These are phyloP conservation scores for Sitophilus oryzae DNA, from an alignment of 1,140 invertebrate species.

Conservation along the genomic window DNA sequence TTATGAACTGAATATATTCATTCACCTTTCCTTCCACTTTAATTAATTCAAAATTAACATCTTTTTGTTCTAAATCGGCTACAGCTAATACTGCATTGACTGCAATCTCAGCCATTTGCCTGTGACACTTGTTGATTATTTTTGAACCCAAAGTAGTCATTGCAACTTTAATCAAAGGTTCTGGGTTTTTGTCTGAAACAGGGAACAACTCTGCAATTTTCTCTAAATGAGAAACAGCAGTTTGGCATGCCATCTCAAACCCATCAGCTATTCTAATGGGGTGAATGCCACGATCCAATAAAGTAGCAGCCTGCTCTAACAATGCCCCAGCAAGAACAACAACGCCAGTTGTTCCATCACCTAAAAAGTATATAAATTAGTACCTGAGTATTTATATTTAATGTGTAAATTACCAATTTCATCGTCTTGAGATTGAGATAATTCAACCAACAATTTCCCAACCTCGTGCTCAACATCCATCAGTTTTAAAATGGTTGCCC, in stretches of 20 bases:
- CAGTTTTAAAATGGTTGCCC: slow-evolving; percentile 96
- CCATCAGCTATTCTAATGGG: slow-evolving; percentile 98
- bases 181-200: slow-evolving; percentile 73
- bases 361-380: slow-evolving; percentile 20
- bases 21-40: slow-evolving; percentile 93
- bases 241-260: slow-evolving; percentile 93
- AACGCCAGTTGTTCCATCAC: slow-evolving; percentile 98
- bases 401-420: slow-evolving; percentile 67
- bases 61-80: slow-evolving; percentile 86
- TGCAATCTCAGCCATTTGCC: slow-evolving; percentile 98
- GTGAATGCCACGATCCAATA: slow-evolving; percentile 96
- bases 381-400: slow-evolving; percentile 1
- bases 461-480: slow-evolving; percentile 99
- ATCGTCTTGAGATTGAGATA: slow-evolving; percentile 98
- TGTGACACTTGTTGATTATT: slow-evolving; percentile 88
- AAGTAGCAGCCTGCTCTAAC: slow-evolving; percentile 87
- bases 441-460: slow-evolving; percentile 95
- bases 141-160: slow-evolving; percentile 99
- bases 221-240: slow-evolving; percentile 82
- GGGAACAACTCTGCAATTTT: slow-evolving; percentile 86
- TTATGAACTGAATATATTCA: neutral
- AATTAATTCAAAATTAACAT: slow-evolving; percentile 99
- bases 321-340: slow-evolving; percentile 83
- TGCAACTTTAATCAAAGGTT: slow-evolving; percentile 89
- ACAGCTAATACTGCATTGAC: slow-evolving; percentile 93